phyloP scores from a whole-genome alignment of 1,140 invertebrate species.

The Aricia agestis region DNA sequence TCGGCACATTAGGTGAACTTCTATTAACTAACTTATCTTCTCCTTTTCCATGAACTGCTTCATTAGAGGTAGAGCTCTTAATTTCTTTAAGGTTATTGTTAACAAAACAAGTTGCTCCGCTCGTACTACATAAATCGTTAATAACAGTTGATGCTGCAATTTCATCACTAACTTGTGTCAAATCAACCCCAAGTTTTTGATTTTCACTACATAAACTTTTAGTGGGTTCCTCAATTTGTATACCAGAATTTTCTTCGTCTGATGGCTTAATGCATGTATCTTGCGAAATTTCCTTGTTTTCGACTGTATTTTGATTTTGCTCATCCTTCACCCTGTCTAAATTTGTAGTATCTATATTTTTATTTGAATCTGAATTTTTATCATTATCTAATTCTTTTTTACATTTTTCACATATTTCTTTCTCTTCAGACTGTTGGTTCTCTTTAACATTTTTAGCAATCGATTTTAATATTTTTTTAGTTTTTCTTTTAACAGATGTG shows the following conservation, averaged over 20 bases:
- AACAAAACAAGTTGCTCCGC: background rate
- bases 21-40: background rate
- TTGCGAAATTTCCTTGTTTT: background rate
- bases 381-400: conserved; percentile 12
- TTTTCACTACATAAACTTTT: background rate
- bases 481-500: background rate
- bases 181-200: background rate
- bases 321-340: too few relatives aligned
- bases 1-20: conserved; percentile 20
- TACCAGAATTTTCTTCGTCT: background rate
- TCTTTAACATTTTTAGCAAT: conserved; percentile 35
- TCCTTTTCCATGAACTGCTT: conserved; percentile 4
- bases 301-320: background rate
- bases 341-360: background rate
- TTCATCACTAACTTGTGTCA: background rate
- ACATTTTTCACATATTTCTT: conserved; percentile 19
- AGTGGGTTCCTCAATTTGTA: background rate
- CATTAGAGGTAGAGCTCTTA: background rate
- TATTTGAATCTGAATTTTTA: background rate
- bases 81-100: background rate
- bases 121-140: background rate
- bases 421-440: conserved; percentile 25
- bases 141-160: background rate
- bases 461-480: conserved; percentile 1
- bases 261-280: background rate